A percentile compares a stretch with the other conserved stretches of the same genome.
Evolutionary conservation across 2,113 vertebrate species (phyloP).

Genomic region (Gobio gobio): DNA sequence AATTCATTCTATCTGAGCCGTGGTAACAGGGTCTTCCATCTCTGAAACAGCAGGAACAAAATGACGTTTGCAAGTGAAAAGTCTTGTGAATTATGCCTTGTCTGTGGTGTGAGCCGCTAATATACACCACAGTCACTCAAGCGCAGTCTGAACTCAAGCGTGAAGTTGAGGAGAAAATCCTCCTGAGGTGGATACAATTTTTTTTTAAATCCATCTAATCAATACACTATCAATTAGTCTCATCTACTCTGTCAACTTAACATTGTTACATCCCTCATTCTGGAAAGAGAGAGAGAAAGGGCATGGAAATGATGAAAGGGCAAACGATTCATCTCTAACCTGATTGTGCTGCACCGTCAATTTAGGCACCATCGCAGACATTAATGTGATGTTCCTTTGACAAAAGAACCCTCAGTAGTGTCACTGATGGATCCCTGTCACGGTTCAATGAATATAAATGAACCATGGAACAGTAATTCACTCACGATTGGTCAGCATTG

Average conservation of each 20-base stretch:
- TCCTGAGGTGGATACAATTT: neutral
- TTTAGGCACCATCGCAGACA: neutral
- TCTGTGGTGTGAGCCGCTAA: neutral
- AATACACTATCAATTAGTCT: constrained; percentile 34
- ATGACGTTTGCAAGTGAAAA: constrained; percentile 11
- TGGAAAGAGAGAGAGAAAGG: constrained; percentile 9
- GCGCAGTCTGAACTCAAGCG: neutral
- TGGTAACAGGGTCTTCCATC: constrained; percentile 32
- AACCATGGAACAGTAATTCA: constrained; percentile 31
- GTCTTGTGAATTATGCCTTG: neutral
- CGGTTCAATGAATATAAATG: constrained; percentile 17
- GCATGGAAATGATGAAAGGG: neutral
- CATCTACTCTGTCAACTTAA: constrained; percentile 24
- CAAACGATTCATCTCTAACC: constrained; percentile 15
- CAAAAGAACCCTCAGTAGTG: neutral
- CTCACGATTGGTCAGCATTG: constrained; percentile 21
- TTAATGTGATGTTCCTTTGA: constrained; percentile 16
- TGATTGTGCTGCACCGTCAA: neutral
- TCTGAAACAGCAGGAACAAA: constrained; percentile 28
- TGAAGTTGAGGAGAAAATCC: constrained; percentile 7
- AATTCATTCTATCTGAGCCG: constrained; percentile 44
- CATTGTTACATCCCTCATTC: neutral
- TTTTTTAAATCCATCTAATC: constrained; percentile 17
- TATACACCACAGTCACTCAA: constrained; percentile 9
- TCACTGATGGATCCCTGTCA: constrained; percentile 10